These are phyloP conservation scores for Scylla paramamosain DNA, from an alignment of 1,140 invertebrate species.

Conservation along the genomic window DNA sequence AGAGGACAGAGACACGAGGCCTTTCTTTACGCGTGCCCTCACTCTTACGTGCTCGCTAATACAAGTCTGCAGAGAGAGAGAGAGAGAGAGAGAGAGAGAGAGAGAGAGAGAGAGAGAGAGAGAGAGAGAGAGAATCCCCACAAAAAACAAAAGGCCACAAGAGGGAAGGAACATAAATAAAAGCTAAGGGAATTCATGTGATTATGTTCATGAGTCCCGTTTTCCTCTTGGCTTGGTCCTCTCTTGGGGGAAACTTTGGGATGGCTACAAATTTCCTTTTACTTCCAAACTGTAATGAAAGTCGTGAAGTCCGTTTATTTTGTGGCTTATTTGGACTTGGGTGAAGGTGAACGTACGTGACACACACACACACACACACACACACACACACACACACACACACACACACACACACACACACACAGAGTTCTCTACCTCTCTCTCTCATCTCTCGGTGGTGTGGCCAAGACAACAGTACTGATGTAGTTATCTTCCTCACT, in stretches of 20 bases:
- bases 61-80: not conserved
- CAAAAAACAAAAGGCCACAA: not conserved
- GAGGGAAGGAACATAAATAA: not conserved
- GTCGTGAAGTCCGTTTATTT: not conserved
- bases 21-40: too few relatives aligned
- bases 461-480: too few relatives aligned
- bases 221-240: not conserved
- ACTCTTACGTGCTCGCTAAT: not conserved
- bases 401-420: too few relatives aligned
- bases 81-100: not conserved
- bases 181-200: not conserved
- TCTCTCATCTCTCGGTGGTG: too few relatives aligned
- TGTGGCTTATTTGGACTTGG: too few relatives aligned
- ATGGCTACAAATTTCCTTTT: not conserved
- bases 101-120: conserved; percentile 17
- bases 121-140: not conserved
- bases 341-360: too few relatives aligned
- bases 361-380: conserved; percentile 25
- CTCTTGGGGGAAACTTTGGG: not conserved
- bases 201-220: not conserved
- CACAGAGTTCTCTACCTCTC: too few relatives aligned
- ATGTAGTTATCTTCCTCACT: too few relatives aligned
- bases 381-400: conserved; percentile 26
- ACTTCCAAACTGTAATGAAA: conserved; percentile 23
- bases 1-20: too few relatives aligned